Evolutionary conservation across 2,888 invertebrate genomes (phyloP), one percentile per base, ranked within the genome.

Genomic region (Parelbella ahira): DNA sequence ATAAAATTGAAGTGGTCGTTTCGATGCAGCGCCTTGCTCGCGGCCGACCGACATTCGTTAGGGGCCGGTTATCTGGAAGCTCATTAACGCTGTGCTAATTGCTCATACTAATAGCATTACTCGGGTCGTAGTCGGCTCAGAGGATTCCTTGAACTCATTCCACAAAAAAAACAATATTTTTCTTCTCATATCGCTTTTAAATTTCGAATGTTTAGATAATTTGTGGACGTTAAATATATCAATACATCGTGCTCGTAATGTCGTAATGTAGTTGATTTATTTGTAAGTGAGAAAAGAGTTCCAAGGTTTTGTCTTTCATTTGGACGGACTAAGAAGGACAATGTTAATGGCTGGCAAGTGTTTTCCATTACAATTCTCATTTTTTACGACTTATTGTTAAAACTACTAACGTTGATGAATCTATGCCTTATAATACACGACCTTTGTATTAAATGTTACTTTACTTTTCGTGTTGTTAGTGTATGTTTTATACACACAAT

Each of bases 51-150:
- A 56, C 56, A 5, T n/a, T 64, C 53, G 50, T 57, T 73, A 67
- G 64, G 69, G 58, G 70, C 41, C 68, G 75, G 65, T 56, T 75
- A 66, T 67, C 58, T 68, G 66, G 60, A 62, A 75, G 68, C 78
- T 81, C 80, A 82, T 84, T 84, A 84, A 80, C 81, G 62, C 56
- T 67, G 63, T 69, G 75, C 77, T 82, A 84, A 86, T 84, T 84
- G 74, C 73, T 62, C 68, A 61, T 64, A 74, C 83, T 83, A 82
- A 81, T 82, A 76, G 76, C 70, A 60, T 60, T 67, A 63, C 71
- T 66, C 61, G 64, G 59, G 60, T 66, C 63, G n/a, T n/a, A n/a
- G 68, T 63, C 68, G 66, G 65, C 66, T 76, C 66, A 72, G 67
- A 65, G 67, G 72, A 80, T 80, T 80, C 80, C 77, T 74, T 82